A percentile compares a stretch with the other conserved stretches of the same genome.
These are phyloP conservation scores for Phyllostomus hastatus DNA, from an alignment of 2,113 vertebrate species.

Conservation along the genomic window DNA sequence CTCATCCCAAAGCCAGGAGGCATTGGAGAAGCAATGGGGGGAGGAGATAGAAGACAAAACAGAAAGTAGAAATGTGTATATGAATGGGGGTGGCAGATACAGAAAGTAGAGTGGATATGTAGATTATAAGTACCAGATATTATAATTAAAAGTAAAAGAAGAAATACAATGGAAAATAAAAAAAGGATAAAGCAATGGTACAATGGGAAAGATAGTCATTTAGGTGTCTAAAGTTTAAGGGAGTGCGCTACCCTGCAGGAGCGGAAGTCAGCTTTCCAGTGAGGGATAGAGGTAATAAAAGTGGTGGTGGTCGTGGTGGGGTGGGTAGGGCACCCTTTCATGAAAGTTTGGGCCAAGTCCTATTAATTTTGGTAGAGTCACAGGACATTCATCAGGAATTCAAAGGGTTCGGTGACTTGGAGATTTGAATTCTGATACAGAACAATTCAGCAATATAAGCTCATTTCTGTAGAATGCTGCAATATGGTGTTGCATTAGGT, in stretches of 20 bases:
- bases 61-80: neutral
- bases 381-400: neutral
- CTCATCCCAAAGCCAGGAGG: neutral
- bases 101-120: neutral
- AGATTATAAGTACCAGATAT: neutral
- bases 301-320: neutral
- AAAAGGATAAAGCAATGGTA: neutral
- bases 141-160: neutral
- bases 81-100: neutral
- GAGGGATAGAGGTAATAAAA: neutral
- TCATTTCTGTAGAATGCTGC: neutral
- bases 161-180: neutral
- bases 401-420: neutral
- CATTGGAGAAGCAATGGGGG: neutral
- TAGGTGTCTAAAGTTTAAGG: neutral
- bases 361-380: neutral
- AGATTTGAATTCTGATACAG: neutral
- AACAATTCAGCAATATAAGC: neutral
- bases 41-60: neutral
- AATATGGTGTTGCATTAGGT: neutral
- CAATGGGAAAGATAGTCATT: neutral
- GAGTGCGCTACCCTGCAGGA: accelerated
- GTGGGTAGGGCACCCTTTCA: neutral
- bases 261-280: neutral
- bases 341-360: neutral